Evolutionary conservation across 1,140 invertebrate genomes (phyloP).

Genomic region (Drosophila nannoptera): DNA sequence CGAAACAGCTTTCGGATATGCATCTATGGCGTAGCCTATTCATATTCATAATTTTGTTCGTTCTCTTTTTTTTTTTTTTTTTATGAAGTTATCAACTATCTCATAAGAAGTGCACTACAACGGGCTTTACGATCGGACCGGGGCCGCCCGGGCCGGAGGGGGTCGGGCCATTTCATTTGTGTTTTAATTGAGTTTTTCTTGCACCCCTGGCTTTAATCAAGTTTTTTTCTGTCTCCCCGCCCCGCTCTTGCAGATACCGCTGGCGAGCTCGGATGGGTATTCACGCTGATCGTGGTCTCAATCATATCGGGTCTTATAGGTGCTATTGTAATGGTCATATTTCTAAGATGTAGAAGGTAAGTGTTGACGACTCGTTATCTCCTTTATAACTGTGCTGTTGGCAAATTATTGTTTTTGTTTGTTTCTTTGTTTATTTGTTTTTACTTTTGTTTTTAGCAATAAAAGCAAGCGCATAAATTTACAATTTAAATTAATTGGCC

Average conservation of each 20-base stretch:
- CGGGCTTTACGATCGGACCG: constrained; percentile 12
- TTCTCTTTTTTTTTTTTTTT: constrained; percentile 28
- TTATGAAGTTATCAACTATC: constrained; percentile 68
- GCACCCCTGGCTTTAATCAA: constrained; percentile 9
- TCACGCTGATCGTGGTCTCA: constrained; percentile 81
- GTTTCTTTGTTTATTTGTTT: too few species aligned
- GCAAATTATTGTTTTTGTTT: not conserved
- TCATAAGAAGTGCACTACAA: constrained; percentile 61
- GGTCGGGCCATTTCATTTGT: constrained; percentile 46
- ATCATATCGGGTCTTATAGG: constrained; percentile 81
- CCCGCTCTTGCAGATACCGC: constrained; percentile 78
- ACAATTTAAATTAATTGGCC: constrained; percentile 62
- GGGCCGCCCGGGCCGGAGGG: constrained; percentile 8
- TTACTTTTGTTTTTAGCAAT: constrained; percentile 1
- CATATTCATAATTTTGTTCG: constrained; percentile 51
- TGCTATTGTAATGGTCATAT: constrained; percentile 81
- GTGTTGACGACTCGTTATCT: constrained; percentile 23
- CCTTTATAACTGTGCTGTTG: constrained; percentile 5
- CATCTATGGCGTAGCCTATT: constrained; percentile 36
- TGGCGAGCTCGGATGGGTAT: constrained; percentile 80
- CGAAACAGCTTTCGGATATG: constrained; percentile 24
- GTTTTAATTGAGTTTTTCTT: constrained; percentile 33
- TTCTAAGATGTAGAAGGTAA: constrained; percentile 81
- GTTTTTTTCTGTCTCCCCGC: too few species aligned
- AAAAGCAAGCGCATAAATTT: constrained; percentile 45